Conservation (phyloP, 2,888 invertebrate species). For the Tanypteryx hageni region DNA sequence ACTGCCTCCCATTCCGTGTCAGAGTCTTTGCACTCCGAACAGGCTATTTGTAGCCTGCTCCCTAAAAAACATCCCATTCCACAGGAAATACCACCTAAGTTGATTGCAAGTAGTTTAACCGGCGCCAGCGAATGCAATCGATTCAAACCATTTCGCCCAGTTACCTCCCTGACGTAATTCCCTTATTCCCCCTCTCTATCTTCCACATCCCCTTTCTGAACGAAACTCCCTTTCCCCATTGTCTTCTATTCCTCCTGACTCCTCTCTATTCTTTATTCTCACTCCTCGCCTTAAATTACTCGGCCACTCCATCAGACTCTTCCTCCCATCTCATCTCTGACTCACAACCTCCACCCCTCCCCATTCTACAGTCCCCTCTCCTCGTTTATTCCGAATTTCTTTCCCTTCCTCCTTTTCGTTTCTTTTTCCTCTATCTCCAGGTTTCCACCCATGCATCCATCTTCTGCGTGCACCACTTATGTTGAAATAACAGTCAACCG, state of each 20-base stretch:
- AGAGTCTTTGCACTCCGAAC: not conserved
- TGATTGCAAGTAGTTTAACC: conserved; percentile 8
- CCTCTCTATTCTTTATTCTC: not conserved
- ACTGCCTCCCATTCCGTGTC: not conserved
- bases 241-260: not conserved
- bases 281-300: not conserved
- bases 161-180: not conserved
- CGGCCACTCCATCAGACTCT: not conserved
- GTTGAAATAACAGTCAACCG: no score
- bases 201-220: not conserved
- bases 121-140: conserved; percentile 20
- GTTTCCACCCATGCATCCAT: no score
- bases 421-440: no score
- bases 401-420: no score
- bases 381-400: no score
- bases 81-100: not conserved
- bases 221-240: not conserved
- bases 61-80: not conserved
- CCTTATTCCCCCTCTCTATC: not conserved
- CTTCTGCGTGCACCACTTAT: no score
- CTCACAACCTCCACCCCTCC: no score
- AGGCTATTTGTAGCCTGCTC: not conserved
- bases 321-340: not conserved
- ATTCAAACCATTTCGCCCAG: conserved; percentile 2
- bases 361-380: no score